Evolutionary conservation across 2,888 invertebrate species (phyloP).

Genomic region (Acanthoscelides obtectus): DNA sequence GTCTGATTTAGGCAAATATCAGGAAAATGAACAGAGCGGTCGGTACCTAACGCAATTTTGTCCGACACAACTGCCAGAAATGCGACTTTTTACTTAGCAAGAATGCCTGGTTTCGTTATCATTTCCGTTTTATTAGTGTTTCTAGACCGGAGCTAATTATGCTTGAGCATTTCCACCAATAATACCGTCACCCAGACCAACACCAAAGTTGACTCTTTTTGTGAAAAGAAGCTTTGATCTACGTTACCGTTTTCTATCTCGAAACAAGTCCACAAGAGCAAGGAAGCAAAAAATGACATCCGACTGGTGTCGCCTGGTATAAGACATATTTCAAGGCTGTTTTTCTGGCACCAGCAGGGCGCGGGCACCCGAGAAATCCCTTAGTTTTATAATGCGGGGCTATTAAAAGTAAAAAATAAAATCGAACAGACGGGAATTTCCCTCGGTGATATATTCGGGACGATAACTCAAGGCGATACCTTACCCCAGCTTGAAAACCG

Average conservation of each 20-base stretch:
- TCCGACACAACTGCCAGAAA: too few relatives aligned
- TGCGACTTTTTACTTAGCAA: too few relatives aligned
- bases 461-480: slow-evolving; percentile 39
- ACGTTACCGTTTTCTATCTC: neutral
- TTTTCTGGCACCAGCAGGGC: neutral
- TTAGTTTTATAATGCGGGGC: slow-evolving; percentile 24
- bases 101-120: too few relatives aligned
- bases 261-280: neutral
- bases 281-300: neutral
- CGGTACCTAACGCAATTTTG: too few relatives aligned
- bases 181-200: too few relatives aligned
- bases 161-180: too few relatives aligned
- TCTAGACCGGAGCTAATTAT: too few relatives aligned
- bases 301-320: neutral
- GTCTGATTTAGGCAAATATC: too few relatives aligned
- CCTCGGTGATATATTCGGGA: slow-evolving; percentile 35
- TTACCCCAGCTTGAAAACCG: slow-evolving; percentile 10
- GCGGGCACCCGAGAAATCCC: slow-evolving; percentile 10
- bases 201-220: too few relatives aligned
- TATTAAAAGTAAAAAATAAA: slow-evolving; percentile 27
- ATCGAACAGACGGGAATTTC: slow-evolving; percentile 25
- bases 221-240: too few relatives aligned
- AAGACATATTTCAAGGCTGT: slow-evolving; percentile 1
- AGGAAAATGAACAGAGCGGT: too few relatives aligned
- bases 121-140: too few relatives aligned